phyloP scores from a whole-genome alignment of 2,113 vertebrate genomes.

The Ranitomeya imitator region DNA sequence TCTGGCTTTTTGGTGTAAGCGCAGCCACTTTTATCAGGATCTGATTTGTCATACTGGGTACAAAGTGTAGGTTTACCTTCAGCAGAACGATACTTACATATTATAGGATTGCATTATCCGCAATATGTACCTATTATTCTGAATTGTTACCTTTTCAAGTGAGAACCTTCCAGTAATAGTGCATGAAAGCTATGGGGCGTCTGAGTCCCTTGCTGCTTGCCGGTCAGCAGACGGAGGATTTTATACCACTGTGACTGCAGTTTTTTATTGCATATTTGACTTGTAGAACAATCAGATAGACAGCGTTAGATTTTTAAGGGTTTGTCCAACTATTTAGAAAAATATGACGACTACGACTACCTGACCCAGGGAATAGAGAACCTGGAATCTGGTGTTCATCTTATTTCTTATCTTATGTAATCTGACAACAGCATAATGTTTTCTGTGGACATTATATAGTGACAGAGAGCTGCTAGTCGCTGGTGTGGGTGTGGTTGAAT shows the following conservation, averaged over 20 bases:
- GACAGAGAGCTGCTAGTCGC: no score
- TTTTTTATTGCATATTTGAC: not conserved
- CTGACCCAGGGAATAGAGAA: no score
- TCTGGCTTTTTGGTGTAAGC: not conserved
- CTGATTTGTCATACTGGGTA: not conserved
- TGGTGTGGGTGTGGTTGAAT: no score
- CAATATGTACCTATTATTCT: not conserved
- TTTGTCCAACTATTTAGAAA: not conserved
- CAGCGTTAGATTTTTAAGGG: not conserved
- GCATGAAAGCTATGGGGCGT: not conserved
- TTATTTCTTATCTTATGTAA: no score
- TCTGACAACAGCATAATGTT: no score
- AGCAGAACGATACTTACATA: not conserved
- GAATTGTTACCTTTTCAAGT: not conserved
- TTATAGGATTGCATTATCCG: slow-evolving; percentile 13
- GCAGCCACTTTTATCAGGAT: not conserved
- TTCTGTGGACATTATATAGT: no score
- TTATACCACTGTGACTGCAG: not conserved
- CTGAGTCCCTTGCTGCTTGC: not conserved
- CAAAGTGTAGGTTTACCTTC: slow-evolving; percentile 5
- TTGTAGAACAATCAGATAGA: not conserved
- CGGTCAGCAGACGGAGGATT: not conserved
- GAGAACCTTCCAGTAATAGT: not conserved
- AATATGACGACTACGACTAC: not conserved
- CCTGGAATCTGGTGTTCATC: no score